Percentiles rank a stretch among this genome's conserved stretches.
phyloP scores from a whole-genome alignment of 2,797 vertebrate genomes.

The Xiphorhynchus erythropygius region DNA sequence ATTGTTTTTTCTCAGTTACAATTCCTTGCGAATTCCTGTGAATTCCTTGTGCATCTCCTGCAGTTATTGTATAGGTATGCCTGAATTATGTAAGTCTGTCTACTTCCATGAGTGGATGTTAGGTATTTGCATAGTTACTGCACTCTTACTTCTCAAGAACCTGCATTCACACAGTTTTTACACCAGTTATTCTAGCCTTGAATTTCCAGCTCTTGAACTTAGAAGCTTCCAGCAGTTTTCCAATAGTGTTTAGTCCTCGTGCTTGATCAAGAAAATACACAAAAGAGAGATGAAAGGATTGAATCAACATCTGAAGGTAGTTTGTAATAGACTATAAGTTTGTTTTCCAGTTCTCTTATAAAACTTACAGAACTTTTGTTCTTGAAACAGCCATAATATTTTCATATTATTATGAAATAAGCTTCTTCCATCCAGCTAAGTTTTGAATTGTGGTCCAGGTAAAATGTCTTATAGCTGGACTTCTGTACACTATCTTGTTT shows the following conservation, averaged over 20 bases:
- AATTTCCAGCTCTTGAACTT: background rate
- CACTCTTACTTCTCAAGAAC: background rate
- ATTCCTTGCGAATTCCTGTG: background rate
- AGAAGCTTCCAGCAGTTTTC: background rate
- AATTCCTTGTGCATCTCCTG: background rate
- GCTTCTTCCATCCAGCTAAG: background rate
- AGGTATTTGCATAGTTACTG: background rate
- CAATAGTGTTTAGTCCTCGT: background rate
- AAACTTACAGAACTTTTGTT: background rate
- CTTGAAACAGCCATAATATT: background rate
- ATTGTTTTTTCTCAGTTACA: background rate
- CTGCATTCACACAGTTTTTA: background rate
- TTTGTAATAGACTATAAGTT: background rate
- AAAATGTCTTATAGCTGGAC: background rate
- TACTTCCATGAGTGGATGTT: background rate
- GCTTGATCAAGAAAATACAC: background rate
- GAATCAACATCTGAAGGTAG: background rate
- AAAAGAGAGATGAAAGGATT: background rate
- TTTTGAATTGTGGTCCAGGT: background rate
- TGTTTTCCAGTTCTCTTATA: background rate
- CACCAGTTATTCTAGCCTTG: background rate
- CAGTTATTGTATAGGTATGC: background rate
- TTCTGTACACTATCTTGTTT: background rate
- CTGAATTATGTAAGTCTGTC: background rate
- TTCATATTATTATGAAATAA: background rate